Evolutionary conservation across 2,797 vertebrate genomes (phyloP), one percentile per base, ranked within the genome.

Genomic region (Caiman crocodilus): DNA sequence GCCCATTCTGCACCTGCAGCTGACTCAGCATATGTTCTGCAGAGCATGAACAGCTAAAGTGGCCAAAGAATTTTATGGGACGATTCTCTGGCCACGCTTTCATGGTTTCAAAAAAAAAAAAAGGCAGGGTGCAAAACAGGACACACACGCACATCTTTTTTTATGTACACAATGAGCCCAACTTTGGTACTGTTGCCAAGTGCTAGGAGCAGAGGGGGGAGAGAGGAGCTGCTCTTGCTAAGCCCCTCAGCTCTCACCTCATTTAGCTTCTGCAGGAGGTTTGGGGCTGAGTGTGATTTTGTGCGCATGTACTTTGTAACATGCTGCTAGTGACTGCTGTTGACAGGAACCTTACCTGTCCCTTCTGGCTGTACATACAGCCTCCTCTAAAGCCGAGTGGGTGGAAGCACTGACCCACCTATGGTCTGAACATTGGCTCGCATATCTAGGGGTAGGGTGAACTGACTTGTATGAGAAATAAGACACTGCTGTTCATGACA

Each of bases 1-100:
- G 13, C 14, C 42, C 85, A 89, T 65, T 67, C 67, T 76, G 65
- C 30, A 71, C 80, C 67, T 14, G 1, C 85, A 92, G 87, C 83
- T 94, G 74, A 30, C 57, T 86, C 0, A 0, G 15, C 2, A 0
- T 69, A 80, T 92, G 89, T 94, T 92, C 90, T 85, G 91, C 84
- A 59, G 75, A 21, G 79, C 79, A 57, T 75, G 42, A 87, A 76
- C 82, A 82, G 67, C n/a, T 91, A 25, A 76, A 9, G 6, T 20
- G 76, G 91, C 84, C 84, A 94, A 4, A 16, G 65, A 35, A 91
- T 93, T 95, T 91, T 75, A 90, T 42, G 82, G 86, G 26, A 42
- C 80, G 63, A 7, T 83, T 82, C 35, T 59, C 91, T 94, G 91
- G 86, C 75, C 82, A 25, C 25, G 32, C 2, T 87, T 82, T 85